Evolutionary conservation across 1,140 invertebrate species (phyloP).

Genomic region (Papilio dardanus): DNA sequence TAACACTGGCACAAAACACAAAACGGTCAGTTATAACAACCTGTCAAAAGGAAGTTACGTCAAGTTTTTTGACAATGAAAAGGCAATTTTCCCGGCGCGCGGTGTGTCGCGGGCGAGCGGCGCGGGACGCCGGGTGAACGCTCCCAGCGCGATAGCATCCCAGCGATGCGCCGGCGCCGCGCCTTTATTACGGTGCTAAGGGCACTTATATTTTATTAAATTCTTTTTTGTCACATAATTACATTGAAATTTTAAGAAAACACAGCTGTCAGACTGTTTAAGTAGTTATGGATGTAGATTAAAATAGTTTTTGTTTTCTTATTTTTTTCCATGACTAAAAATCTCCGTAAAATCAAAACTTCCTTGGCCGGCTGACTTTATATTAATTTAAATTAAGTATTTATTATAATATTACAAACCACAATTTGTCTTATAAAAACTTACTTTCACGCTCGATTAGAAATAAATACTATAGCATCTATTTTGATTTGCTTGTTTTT

Average conservation of each 20-base stretch:
- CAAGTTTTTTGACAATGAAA: slow-evolving; percentile 45
- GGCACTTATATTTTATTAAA: slow-evolving; percentile 43
- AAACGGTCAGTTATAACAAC: not conserved
- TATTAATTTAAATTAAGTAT: no score
- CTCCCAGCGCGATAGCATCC: slow-evolving; percentile 63
- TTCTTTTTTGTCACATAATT: not conserved
- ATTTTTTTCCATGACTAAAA: no score
- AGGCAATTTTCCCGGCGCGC: slow-evolving; percentile 47
- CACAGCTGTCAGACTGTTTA: not conserved
- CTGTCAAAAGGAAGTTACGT: slow-evolving; percentile 21
- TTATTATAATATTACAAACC: not conserved
- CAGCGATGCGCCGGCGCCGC: slow-evolving; percentile 58
- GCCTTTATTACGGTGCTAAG: slow-evolving; percentile 65
- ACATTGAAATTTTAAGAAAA: not conserved
- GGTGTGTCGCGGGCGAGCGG: slow-evolving; percentile 29
- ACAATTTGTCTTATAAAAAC: not conserved
- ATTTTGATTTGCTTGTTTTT: slow-evolving; percentile 14
- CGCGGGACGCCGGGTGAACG: slow-evolving; percentile 63
- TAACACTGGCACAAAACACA: not conserved
- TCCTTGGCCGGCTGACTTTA: no score
- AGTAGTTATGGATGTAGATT: not conserved
- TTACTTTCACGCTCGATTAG: not conserved
- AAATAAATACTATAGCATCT: not conserved
- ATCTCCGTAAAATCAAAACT: no score
- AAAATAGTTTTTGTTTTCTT: not conserved